These are phyloP conservation scores for Bradysia coprophila DNA, from an alignment of 1,140 invertebrate species.

Conservation along the genomic window DNA sequence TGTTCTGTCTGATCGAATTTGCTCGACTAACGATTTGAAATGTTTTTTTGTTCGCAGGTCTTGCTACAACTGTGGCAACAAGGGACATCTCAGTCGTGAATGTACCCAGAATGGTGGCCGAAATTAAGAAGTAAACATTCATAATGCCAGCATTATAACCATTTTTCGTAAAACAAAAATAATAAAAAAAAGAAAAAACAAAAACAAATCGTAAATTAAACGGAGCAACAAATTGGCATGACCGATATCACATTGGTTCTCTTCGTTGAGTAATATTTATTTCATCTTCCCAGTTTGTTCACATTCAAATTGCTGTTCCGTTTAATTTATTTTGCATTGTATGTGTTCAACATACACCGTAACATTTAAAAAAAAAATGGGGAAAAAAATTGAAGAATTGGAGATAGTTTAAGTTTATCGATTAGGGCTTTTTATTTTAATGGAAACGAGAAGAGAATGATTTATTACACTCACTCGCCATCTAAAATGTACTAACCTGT, in stretches of 20 bases:
- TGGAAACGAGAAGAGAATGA: no score
- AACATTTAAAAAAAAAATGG: no score
- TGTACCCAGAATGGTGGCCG: slow-evolving; percentile 50
- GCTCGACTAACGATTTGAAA: not conserved
- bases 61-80: slow-evolving; percentile 77
- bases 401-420: no score
- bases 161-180: not conserved
- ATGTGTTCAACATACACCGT: no score
- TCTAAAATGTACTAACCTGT: no score
- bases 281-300: no score
- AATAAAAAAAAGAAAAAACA: not conserved
- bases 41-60: slow-evolving; percentile 21
- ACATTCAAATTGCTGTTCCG: no score
- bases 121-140: slow-evolving; percentile 11
- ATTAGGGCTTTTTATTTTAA: no score
- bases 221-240: not conserved
- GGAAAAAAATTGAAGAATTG: no score
- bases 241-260: not conserved
- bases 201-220: not conserved
- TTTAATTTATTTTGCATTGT: no score
- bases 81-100: slow-evolving; percentile 76
- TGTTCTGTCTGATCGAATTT: not conserved
- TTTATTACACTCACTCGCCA: no score
- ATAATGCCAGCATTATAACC: not conserved
- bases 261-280: no score